Evolutionary conservation across 2,888 invertebrate genomes (phyloP).

Genomic region (Micoletzkya japonica): DNA sequence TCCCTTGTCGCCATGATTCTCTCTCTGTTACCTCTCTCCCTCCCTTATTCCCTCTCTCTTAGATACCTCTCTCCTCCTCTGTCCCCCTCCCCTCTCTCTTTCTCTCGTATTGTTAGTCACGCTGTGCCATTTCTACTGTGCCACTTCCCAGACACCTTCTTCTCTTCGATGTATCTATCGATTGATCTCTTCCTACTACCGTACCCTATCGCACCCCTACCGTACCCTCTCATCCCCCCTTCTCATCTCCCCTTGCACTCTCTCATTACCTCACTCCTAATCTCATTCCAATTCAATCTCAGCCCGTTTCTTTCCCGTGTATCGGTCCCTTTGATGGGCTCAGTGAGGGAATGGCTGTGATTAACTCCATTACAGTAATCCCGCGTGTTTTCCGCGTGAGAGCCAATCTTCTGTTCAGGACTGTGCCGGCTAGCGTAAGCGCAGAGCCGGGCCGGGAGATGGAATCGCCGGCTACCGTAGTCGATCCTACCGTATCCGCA

Average conservation of each 20-base stretch:
- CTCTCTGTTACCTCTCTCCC: not conserved
- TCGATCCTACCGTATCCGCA: constrained; percentile 25
- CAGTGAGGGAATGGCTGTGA: too few species aligned
- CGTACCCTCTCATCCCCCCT: not conserved
- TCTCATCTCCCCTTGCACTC: not conserved
- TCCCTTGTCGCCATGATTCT: not conserved
- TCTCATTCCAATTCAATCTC: not conserved
- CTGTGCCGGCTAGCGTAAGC: not conserved
- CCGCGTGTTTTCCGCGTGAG: constrained; percentile 1
- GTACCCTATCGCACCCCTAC: not conserved
- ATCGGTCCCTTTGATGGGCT: too few species aligned
- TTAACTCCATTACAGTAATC: not conserved
- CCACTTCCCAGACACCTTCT: not conserved
- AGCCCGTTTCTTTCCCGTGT: not conserved
- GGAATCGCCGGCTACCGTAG: constrained; percentile 13
- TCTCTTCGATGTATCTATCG: not conserved
- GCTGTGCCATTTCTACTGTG: not conserved
- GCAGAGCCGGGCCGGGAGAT: constrained; percentile 1
- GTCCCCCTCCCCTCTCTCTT: not conserved
- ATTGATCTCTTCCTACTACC: not conserved
- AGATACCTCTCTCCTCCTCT: not conserved
- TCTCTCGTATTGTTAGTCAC: too few species aligned
- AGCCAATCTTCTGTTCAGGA: not conserved
- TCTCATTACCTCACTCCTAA: not conserved
- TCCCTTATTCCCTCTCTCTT: not conserved